These are phyloP conservation scores for Eulemur macaco DNA, from an alignment of 2,113 vertebrate genomes.

Conservation along the genomic window DNA sequence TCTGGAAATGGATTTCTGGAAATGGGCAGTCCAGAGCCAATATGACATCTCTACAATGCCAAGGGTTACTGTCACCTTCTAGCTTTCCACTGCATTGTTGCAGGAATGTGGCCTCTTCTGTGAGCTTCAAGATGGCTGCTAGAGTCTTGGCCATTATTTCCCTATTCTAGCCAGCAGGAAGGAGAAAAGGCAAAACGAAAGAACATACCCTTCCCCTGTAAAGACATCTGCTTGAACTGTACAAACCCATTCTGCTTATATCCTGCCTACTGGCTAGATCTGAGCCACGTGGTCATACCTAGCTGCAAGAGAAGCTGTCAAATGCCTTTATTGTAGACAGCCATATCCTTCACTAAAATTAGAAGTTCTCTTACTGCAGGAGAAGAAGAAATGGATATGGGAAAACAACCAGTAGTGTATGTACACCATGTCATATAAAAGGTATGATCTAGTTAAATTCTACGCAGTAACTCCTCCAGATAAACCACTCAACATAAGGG, in stretches of 20 bases:
- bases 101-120: background rate
- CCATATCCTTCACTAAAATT: background rate
- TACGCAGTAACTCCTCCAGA: background rate
- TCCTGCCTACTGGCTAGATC: background rate
- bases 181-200: background rate
- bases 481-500: background rate
- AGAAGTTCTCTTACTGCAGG: background rate
- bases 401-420: background rate
- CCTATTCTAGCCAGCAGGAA: background rate
- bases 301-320: background rate
- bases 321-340: background rate
- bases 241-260: background rate
- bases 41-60: background rate
- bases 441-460: background rate
- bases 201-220: background rate
- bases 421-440: background rate
- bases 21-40: background rate
- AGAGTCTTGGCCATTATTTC: background rate
- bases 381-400: background rate
- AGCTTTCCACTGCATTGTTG: background rate
- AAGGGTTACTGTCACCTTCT: background rate
- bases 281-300: background rate
- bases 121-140: background rate
- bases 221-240: background rate
- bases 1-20: background rate